Conservation (phyloP, 2,113 vertebrate species). For the Notarius quadriscutis region DNA sequence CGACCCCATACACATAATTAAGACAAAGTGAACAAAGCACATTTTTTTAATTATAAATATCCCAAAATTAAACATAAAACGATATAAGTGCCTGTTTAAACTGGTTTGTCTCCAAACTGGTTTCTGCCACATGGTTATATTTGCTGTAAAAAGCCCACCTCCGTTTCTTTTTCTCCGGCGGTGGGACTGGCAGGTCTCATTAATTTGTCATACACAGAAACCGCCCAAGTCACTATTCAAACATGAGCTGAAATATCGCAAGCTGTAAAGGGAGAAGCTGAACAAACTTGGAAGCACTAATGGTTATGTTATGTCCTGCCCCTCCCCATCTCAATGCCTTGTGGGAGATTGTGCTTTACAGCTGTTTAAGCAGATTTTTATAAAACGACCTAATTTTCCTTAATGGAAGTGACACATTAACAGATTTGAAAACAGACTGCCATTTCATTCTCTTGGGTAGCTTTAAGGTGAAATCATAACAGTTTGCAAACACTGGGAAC, state of each 20-base stretch:
- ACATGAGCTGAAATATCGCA: slow-evolving; percentile 53
- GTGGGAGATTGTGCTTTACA: slow-evolving; percentile 65
- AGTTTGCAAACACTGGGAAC: slow-evolving; percentile 22
- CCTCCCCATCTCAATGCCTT: slow-evolving; percentile 38
- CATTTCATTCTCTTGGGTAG: slow-evolving; percentile 41
- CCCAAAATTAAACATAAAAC: not conserved
- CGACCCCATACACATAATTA: too few relatives aligned
- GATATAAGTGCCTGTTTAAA: not conserved
- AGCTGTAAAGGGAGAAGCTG: slow-evolving; percentile 49
- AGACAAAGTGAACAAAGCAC: not conserved
- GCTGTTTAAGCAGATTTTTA: slow-evolving; percentile 64
- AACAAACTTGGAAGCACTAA: not conserved
- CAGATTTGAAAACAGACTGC: slow-evolving; percentile 56
- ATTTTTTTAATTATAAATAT: not conserved
- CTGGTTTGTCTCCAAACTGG: not conserved
- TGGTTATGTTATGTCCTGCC: slow-evolving; percentile 45
- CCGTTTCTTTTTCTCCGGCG: slow-evolving; percentile 28
- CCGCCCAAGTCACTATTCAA: slow-evolving; percentile 51
- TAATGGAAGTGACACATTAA: slow-evolving; percentile 66
- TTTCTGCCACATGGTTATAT: not conserved
- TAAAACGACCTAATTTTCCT: slow-evolving; percentile 66
- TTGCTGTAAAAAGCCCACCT: not conserved
- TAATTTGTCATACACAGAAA: slow-evolving; percentile 50
- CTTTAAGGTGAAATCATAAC: slow-evolving; percentile 41
- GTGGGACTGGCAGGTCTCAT: slow-evolving; percentile 47